phyloP scores from a whole-genome alignment of 2,797 vertebrate species.

The Hypotaenidia okinawae region DNA sequence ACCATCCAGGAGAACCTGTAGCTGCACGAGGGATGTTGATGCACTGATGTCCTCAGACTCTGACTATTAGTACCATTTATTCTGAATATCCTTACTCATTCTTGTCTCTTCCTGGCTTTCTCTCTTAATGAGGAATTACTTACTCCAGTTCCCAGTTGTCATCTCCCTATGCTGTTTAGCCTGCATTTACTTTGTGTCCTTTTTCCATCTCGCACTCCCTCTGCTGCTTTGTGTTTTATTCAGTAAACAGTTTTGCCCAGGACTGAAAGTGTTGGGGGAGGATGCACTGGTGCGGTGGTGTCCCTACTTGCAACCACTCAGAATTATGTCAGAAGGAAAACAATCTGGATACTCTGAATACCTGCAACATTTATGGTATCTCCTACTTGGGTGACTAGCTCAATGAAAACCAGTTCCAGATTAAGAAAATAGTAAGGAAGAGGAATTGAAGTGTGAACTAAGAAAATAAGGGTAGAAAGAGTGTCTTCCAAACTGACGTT shows the following conservation, averaged over 20 bases:
- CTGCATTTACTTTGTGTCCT: background rate
- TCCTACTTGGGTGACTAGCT: background rate
- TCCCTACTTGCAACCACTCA: background rate
- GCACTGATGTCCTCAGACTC: background rate
- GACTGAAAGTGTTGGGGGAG: background rate
- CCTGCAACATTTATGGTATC: background rate
- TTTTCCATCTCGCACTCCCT: background rate
- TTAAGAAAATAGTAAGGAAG: background rate
- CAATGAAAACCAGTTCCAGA: background rate
- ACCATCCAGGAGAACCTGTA: background rate
- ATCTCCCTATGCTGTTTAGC: background rate
- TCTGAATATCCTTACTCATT: background rate
- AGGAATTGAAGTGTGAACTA: background rate
- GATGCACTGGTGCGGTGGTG: no score
- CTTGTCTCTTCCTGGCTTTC: background rate
- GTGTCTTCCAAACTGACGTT: constrained; percentile 9
- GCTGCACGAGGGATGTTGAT: rapidly evolving
- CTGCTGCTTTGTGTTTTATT: background rate
- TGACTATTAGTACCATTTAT: background rate
- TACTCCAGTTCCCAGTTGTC: background rate
- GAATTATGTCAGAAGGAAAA: background rate
- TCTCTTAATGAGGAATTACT: background rate
- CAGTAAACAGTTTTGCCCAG: background rate
- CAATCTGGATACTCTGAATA: background rate
- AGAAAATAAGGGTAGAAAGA: constrained; percentile 9